Base-by-base conservation (phyloP, 2,113 vertebrate species). In the Pseudopipra pipra region DNA sequence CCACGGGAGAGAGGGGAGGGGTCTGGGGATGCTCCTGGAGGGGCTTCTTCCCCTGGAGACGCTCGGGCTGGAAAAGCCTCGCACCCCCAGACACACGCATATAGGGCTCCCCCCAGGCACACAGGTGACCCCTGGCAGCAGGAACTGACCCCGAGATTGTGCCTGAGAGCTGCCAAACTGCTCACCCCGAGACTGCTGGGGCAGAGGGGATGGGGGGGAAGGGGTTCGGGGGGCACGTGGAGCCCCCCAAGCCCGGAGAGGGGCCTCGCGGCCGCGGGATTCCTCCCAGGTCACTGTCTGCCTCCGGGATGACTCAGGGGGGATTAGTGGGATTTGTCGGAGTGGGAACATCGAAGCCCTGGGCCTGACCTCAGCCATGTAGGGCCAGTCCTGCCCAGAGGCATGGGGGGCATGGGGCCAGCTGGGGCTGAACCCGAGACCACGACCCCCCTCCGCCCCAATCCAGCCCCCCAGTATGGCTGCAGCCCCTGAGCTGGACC, bases 291-390 rank as follows among this genome's bases (percentile, higher is more conserved):
- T 95, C 95, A 97, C 75, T 19, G 37, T 75, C 68, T 63, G 95
- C 86, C 76, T 63, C 39, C 5, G 12, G 89, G 88, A 92, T 97
- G 96, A 95, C 95, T 97, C 95, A 97, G 91, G 90, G 87, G 78
- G 95, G 95, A 96, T 97, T 97, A 96, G 80, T 44, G 95, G 90
- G 96, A 96, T 97, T 95, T 93, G 83, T 22, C 5, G 0, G 68
- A 86, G 90, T 22, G 1, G 75, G 89, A 72, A 81, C 81, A 65
- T 21, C 0, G 47, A 16, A 39, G 70, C 77, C 25, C 1, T n/a
- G 5, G 73, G 63, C 63, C 70, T 5, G 17, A 66, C 65, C 88
- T 59, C 63, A 1, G 93, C 80, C 93, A 74, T 87, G 80, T 92
- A 91, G 68, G 89, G 89, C 51, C 8, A 18, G 74, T 28, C 70